Conservation (phyloP, 1,140 invertebrate genomes). For the Drosophila equinoxialis region DNA sequence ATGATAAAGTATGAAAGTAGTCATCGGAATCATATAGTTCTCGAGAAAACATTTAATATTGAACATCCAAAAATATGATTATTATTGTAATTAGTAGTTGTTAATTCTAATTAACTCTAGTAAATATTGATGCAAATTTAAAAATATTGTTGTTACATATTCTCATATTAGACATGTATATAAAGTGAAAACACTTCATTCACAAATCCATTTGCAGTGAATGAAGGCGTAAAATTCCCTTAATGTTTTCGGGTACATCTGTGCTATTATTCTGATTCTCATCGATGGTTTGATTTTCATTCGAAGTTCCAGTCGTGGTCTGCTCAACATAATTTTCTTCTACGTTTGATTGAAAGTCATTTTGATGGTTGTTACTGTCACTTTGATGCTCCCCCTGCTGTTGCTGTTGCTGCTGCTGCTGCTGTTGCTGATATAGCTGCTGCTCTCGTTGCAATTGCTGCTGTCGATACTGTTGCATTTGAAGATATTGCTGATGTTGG, state of each 20-base stretch:
- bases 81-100: not conserved
- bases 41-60: no score
- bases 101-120: no score
- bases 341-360: not conserved
- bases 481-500: no score
- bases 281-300: not conserved
- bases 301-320: not conserved
- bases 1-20: no score
- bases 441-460: no score
- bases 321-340: not conserved
- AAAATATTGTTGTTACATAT: not conserved
- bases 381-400: not conserved
- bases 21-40: no score
- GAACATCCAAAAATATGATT: no score
- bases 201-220: not conserved
- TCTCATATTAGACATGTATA: not conserved
- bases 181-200: slow-evolving; percentile 6
- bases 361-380: not conserved
- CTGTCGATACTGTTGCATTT: no score
- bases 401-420: no score
- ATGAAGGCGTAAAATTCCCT: slow-evolving; percentile 1
- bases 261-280: not conserved
- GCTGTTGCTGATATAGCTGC: no score
- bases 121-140: not conserved
- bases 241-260: not conserved